These are phyloP conservation scores for Chymomyza costata DNA, from an alignment of 1,140 invertebrate genomes.

Conservation along the genomic window DNA sequence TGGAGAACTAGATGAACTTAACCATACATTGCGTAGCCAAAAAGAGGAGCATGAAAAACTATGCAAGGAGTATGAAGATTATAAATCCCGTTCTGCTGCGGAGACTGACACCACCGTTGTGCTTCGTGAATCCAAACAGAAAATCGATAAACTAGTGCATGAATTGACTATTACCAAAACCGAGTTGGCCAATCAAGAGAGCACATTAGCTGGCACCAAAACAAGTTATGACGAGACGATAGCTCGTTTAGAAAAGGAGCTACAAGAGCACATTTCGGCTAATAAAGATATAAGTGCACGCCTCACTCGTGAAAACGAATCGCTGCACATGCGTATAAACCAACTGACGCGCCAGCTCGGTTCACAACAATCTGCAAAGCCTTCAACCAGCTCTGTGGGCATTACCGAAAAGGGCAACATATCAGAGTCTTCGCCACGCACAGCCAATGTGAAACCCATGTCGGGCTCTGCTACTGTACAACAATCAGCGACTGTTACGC, in stretches of 20 bases:
- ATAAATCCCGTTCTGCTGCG: slow-evolving; percentile 77
- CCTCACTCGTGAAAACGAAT: slow-evolving; percentile 83
- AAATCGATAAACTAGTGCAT: slow-evolving; percentile 44
- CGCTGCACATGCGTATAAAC: slow-evolving; percentile 82
- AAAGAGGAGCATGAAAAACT: slow-evolving; percentile 81
- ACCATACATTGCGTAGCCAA: slow-evolving; percentile 77
- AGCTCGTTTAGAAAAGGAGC: slow-evolving; percentile 85
- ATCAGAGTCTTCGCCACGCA: slow-evolving; percentile 85
- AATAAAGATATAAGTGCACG: slow-evolving; percentile 80
- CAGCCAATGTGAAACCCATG: slow-evolving; percentile 96
- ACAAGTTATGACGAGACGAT: slow-evolving; percentile 84
- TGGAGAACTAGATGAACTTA: slow-evolving; percentile 80
- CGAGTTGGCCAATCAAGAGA: slow-evolving; percentile 78
- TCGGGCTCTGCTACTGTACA: slow-evolving; percentile 79
- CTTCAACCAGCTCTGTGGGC: slow-evolving; percentile 79
- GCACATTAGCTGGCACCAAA: slow-evolving; percentile 79
- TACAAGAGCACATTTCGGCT: slow-evolving; percentile 81
- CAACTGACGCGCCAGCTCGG: slow-evolving; percentile 88
- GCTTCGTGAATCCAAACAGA: slow-evolving; percentile 76
- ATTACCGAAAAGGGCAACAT: slow-evolving; percentile 81
- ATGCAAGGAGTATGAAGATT: slow-evolving; percentile 82
- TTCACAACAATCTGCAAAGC: slow-evolving; percentile 82
- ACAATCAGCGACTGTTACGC: slow-evolving; percentile 78
- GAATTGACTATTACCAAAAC: slow-evolving; percentile 73
- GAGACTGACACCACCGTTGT: slow-evolving; percentile 49